Conservation (phyloP, 2,888 invertebrate genomes). For the Meta bourneti region DNA sequence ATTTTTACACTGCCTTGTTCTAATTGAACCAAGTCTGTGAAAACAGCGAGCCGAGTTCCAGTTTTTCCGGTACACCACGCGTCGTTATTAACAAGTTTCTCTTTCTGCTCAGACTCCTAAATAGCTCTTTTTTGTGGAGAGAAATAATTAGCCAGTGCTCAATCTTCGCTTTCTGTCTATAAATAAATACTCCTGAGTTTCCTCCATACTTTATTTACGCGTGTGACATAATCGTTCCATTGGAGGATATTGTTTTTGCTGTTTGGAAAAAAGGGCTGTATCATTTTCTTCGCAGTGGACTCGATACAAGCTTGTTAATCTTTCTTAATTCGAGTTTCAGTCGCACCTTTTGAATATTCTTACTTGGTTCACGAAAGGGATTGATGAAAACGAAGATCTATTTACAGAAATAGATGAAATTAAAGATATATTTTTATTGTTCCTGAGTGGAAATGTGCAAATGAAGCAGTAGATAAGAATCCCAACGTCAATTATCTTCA, state of each 20-base stretch:
- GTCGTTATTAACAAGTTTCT: background rate
- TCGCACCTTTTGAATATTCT: too few species aligned
- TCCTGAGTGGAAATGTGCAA: too few species aligned
- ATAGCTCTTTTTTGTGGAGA: background rate
- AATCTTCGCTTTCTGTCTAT: background rate
- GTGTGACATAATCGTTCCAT: background rate
- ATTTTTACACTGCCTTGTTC: background rate
- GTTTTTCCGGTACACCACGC: background rate
- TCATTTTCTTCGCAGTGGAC: too few species aligned
- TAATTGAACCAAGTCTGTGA: background rate
- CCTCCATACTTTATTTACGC: background rate
- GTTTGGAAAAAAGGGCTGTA: background rate
- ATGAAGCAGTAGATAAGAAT: too few species aligned
- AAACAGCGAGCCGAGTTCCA: background rate
- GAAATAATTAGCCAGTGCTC: conserved; percentile 20
- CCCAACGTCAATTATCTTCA: too few species aligned
- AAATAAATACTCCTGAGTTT: conserved; percentile 14
- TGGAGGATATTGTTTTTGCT: background rate
- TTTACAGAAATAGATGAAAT: too few species aligned
- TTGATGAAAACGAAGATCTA: too few species aligned
- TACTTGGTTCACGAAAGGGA: too few species aligned
- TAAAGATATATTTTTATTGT: too few species aligned
- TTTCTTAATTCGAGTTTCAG: too few species aligned
- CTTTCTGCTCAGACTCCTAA: background rate
- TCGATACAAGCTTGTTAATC: too few species aligned